Conservation (phyloP, 2,797 vertebrate species). For the Sebastes paucispinis region DNA sequence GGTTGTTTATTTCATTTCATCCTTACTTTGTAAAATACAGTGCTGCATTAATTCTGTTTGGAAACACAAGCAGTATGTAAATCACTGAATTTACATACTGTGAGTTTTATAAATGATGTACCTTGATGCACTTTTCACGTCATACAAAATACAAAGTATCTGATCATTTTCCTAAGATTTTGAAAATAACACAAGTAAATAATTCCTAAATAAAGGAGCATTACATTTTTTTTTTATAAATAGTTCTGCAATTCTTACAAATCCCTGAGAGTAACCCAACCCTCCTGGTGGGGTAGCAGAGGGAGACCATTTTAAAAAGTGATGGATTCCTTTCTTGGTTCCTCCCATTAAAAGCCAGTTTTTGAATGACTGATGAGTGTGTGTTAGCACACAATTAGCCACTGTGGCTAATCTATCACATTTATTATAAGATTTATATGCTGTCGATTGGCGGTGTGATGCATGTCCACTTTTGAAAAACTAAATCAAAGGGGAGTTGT, state of each 20-base stretch:
- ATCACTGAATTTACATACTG: background rate
- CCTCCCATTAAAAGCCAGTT: slow-evolving; percentile 78
- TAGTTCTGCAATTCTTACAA: slow-evolving; percentile 30
- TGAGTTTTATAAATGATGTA: background rate
- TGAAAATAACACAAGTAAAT: background rate
- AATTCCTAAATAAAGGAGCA: slow-evolving; percentile 7
- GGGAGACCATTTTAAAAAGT: slow-evolving; percentile 74
- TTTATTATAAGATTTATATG: slow-evolving; percentile 78
- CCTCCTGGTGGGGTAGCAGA: slow-evolving; percentile 42
- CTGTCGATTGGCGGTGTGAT: slow-evolving; percentile 70
- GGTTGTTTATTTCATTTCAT: background rate
- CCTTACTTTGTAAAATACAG: background rate
- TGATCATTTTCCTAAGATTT: background rate
- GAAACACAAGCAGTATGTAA: background rate
- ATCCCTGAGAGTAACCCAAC: slow-evolving; percentile 30
- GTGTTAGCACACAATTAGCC: slow-evolving; percentile 80
- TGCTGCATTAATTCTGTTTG: background rate
- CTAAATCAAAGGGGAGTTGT: slow-evolving; percentile 70
- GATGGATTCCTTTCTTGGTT: slow-evolving; percentile 78
- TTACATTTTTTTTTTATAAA: background rate
- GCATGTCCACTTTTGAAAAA: slow-evolving; percentile 70
- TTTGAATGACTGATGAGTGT: slow-evolving; percentile 81
- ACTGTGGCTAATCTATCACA: slow-evolving; percentile 75
- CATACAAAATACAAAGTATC: background rate
- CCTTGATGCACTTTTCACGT: background rate